A percentile compares a stretch with the other conserved stretches of the same genome.
Conservation (phyloP, 2,113 vertebrate genomes). For the Anthoscopus minutus region DNA sequence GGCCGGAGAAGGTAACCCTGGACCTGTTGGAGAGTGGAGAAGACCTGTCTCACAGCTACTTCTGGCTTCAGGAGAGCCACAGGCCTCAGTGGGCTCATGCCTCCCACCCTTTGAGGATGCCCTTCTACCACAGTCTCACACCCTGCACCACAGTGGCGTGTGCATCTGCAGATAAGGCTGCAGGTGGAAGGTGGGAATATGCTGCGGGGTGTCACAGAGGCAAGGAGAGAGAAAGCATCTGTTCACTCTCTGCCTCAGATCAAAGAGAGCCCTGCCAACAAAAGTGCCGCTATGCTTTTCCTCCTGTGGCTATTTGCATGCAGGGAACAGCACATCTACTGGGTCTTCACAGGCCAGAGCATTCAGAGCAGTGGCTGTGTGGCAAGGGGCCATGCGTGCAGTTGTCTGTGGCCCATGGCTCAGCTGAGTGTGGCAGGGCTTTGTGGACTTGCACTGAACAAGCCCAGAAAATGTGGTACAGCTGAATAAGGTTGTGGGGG, state of each 20-base stretch:
- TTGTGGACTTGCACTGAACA: background rate
- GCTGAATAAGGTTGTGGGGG: background rate
- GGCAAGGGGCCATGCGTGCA: background rate
- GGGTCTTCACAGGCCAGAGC: background rate
- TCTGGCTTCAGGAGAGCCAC: background rate
- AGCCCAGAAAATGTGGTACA: background rate
- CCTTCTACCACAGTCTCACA: background rate
- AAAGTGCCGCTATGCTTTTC: background rate
- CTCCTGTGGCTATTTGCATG: background rate
- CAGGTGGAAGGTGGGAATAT: background rate
- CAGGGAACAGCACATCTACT: background rate
- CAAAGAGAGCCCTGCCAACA: background rate
- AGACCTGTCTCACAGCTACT: background rate
- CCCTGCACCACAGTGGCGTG: background rate
- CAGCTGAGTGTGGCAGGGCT: background rate
- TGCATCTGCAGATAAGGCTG: conserved; percentile 20
- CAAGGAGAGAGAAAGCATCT: background rate
- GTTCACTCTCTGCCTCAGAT: background rate
- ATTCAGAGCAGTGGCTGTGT: background rate
- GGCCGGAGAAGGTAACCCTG: conserved; percentile 42
- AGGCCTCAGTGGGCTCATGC: background rate
- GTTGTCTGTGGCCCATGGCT: background rate
- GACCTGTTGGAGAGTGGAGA: background rate
- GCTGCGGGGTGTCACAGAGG: background rate
- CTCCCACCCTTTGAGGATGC: conserved; percentile 12